These are phyloP conservation scores for Nicator chloris DNA, from an alignment of 2,113 vertebrate species.

Conservation along the genomic window DNA sequence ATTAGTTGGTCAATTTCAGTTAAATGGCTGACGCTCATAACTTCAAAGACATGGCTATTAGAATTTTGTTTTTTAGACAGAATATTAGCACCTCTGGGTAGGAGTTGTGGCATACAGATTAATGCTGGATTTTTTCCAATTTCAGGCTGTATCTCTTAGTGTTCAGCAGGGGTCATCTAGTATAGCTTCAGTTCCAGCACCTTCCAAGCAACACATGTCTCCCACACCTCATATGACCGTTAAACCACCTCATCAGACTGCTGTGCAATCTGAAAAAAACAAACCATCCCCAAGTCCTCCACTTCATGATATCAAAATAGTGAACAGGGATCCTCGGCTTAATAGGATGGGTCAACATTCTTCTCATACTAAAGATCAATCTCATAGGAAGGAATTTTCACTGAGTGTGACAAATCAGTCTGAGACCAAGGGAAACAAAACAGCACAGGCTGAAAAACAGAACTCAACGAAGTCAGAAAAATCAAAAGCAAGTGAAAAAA, in stretches of 20 bases:
- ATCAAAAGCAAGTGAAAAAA: conserved; percentile 73
- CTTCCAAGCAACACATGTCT: conserved; percentile 73
- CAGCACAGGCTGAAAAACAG: conserved; percentile 72
- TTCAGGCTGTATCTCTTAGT: conserved; percentile 80
- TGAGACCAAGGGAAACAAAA: conserved; percentile 76
- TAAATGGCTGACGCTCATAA: background rate
- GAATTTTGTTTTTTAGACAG: background rate
- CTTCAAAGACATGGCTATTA: background rate
- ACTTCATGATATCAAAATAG: conserved; percentile 79
- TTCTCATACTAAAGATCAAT: conserved; percentile 81
- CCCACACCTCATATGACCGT: conserved; percentile 66
- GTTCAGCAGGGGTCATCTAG: conserved; percentile 75
- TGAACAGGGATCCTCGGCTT: conserved; percentile 90
- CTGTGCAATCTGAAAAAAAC: conserved; percentile 73
- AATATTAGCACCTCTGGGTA: background rate
- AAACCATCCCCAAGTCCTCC: conserved; percentile 74
- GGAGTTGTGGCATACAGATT: background rate
- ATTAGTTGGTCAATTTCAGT: background rate
- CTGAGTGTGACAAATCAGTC: conserved; percentile 39
- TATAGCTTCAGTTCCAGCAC: conserved; percentile 69
- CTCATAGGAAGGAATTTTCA: conserved; percentile 78
- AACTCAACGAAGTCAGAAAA: conserved; percentile 77
- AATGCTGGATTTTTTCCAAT: background rate
- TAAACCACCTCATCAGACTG: conserved; percentile 68
- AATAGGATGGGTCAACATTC: conserved; percentile 75